Percentiles rank a stretch among this genome's conserved stretches.
Evolutionary conservation across 2,888 invertebrate species (phyloP).

Genomic region (Acanthopleura granulata): DNA sequence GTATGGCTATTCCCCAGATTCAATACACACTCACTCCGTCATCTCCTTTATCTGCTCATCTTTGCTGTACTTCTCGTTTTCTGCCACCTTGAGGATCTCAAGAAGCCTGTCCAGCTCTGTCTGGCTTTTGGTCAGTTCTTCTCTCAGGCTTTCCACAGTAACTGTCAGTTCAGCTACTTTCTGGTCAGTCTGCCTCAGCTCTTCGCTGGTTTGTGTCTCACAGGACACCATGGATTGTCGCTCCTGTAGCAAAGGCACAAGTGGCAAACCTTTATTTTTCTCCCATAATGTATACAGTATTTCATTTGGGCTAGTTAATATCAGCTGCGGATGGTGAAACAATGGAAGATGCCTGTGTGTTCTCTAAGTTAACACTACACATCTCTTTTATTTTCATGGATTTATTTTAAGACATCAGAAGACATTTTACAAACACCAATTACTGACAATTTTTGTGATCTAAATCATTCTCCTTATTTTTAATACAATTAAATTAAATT

Average conservation of each 20-base stretch:
- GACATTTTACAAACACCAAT: no score
- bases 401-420: no score
- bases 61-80: conserved; percentile 67
- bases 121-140: conserved; percentile 50
- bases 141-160: conserved; percentile 42
- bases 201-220: conserved; percentile 31
- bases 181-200: neutral
- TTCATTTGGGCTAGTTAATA: neutral
- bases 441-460: no score
- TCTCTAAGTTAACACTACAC: no score
- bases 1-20: neutral
- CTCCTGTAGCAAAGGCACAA: conserved; percentile 31
- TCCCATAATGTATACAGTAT: conserved; percentile 10
- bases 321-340: neutral
- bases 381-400: no score
- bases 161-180: conserved; percentile 36
- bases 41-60: conserved; percentile 65
- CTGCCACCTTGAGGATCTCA: conserved; percentile 67
- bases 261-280: neutral
- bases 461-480: no score
- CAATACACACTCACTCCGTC: conserved; percentile 59
- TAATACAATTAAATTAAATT: no score
- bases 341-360: no score
- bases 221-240: conserved; percentile 23
- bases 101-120: conserved; percentile 70